Base-by-base conservation (phyloP, 2,797 vertebrate species). In the Poeciliopsis presidionis region DNA sequence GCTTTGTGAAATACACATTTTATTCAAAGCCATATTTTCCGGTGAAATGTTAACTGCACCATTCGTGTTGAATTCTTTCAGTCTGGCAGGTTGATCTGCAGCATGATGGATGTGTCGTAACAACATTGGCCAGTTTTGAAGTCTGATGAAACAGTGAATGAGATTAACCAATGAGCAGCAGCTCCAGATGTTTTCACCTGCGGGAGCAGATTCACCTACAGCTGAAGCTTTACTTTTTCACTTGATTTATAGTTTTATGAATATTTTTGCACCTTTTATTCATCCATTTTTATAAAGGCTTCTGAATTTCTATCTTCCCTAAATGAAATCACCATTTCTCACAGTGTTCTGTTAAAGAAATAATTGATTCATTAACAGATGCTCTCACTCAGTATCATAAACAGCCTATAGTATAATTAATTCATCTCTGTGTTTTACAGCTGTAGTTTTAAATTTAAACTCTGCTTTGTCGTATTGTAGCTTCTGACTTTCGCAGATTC, bases 61-160 rank as follows among this genome's bases (percentile, higher is more conserved):
- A 2, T 41, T 22, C 5, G 7, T 25, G 51, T 51, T 53, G 46
- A 76, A 65, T 33, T 69, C 14, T 80, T 28, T 2, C 25, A 53
- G 43, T 30, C 11, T 49, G n/a, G 55, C 28, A 74, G 22, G 33
- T 30, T 59, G 63, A 36, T 7, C 30, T 14, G 59, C 71, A 39
- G 51, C 11, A 73, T 67, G 81, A 81, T 75, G 51, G 16, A 80
- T 82, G 67, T 41, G 8, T 30, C 53, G 76, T 72, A 83, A 81
- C 84, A 86, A 89, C 81, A 14, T 74, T 41, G 76, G 77, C 81
- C 49, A 8, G 74, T 70, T 47, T 57, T 80, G 75, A 88, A 47
- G 45, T 1, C 47, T 70, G 81, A 86, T 76, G 77, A 82, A 76
- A 87, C 70, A 33, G 67, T 76, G 36, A 77, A 46, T 72, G 59